Evolutionary conservation across 2,888 invertebrate species (phyloP), one percentile per base, ranked within the genome.

Genomic region (Oscheius onirici): DNA sequence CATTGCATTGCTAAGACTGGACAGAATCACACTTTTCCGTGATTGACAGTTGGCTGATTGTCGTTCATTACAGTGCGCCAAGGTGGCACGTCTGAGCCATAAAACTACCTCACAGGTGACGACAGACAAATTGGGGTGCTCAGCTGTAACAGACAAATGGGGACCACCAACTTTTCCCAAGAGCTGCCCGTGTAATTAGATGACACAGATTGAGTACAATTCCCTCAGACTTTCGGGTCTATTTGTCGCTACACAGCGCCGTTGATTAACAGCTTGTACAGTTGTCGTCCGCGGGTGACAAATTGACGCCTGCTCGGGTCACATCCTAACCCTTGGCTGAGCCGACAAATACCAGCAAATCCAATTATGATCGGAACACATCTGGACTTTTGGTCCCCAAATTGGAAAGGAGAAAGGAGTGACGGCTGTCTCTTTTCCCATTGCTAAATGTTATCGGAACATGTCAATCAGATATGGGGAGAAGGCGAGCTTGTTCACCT

Each of bases 21-120:
- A 34, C 55, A 55, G 22, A 24, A 55, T 34, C 34, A 34, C 34
- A 34, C 28, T 11, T 28, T 55, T 55, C 28, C 55, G 55, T 54
- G 66, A 66, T 52, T 54, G 66, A 66, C 54, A 54, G 66, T 52
- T 41, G 63, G 63, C 26, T 46, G 63, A 63, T 49, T 44, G 46
- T n/a, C 63, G 49, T 58, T 49, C 68, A 68, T 68, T 68, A 68
- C 68, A 68, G 68, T 68, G 68, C 68, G 68, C 68, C 68, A 68
- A 57, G 68, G 57, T 68, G 68, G 57, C 68, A 68, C 46, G 66
- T 46, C 41, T 8, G 44, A 20, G 68, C 46, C 57, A 43, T 55
- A 57, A 68, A 68, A 66, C 66, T 66, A 66, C 54, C 66, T 34
- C 34, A 66, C 52, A 54, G 66, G 66, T 41, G 63, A 63, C 63